A percentile compares a stretch with the other conserved stretches of the same genome.
These are phyloP conservation scores for Tenthredo notha DNA, from an alignment of 2,888 invertebrate genomes.

Conservation along the genomic window DNA sequence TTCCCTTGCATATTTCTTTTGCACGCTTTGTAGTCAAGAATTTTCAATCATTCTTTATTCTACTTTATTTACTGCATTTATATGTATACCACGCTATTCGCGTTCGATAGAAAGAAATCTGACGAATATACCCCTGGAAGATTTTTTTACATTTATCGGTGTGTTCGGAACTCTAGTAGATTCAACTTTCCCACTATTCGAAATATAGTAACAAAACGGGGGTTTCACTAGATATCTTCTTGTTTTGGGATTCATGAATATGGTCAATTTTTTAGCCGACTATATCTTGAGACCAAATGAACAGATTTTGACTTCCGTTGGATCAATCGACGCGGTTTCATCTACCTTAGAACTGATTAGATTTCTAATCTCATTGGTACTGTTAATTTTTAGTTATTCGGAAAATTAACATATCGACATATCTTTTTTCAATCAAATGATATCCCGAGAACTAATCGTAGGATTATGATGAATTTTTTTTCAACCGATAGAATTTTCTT, in stretches of 20 bases:
- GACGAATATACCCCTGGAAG: not conserved
- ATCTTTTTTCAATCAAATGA: not conserved
- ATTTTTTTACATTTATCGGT: too few species aligned
- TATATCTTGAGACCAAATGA: not conserved
- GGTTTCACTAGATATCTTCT: too few species aligned
- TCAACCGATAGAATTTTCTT: not conserved
- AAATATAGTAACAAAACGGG: too few species aligned
- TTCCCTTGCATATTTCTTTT: not conserved
- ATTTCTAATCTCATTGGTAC: not conserved
- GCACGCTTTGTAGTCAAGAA: not conserved
- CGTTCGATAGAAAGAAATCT: not conserved
- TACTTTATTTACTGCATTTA: not conserved
- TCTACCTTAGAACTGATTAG: not conserved
- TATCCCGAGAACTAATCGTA: not conserved
- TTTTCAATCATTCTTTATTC: not conserved
- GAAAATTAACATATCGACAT: not conserved
- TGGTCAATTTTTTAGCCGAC: not conserved
- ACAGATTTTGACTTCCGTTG: not conserved
- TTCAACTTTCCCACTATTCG: too few species aligned
- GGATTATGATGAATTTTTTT: not conserved
- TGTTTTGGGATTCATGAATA: too few species aligned
- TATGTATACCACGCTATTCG: not conserved
- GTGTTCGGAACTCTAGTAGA: too few species aligned
- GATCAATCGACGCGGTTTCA: not conserved
- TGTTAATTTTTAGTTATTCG: not conserved